Conservation (phyloP, 2,113 vertebrate species). For the Cynocephalus volans region DNA sequence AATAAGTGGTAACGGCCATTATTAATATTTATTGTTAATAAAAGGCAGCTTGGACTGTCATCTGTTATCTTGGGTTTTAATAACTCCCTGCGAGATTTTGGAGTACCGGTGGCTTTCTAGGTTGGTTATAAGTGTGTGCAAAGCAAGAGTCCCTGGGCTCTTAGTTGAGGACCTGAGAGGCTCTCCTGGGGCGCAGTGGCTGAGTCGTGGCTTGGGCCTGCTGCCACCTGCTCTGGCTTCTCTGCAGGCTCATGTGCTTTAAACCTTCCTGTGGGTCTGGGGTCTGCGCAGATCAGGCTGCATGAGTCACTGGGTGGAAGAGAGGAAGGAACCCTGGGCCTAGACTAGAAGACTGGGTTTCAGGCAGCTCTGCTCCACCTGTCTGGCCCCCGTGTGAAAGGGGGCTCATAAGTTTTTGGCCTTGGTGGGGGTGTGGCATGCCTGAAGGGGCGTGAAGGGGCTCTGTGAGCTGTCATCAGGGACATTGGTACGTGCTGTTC, state of each 20-base stretch:
- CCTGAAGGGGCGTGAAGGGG: too few relatives aligned
- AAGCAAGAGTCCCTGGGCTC: not conserved
- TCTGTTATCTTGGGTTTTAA: not conserved
- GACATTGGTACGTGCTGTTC: not conserved
- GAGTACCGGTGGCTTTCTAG: not conserved
- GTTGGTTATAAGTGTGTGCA: not conserved
- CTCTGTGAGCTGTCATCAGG: not conserved
- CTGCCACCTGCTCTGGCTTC: not conserved
- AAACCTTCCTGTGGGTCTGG: rapidly evolving
- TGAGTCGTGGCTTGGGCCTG: not conserved
- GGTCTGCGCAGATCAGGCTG: not conserved
- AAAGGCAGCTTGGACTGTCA: not conserved
- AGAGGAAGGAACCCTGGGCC: not conserved
- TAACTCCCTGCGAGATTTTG: not conserved
- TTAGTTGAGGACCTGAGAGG: not conserved
- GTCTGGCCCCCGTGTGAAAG: rapidly evolving
- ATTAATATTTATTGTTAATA: rapidly evolving
- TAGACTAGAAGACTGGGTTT: not conserved
- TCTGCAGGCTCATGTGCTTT: not conserved
- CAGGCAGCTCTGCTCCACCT: not conserved
- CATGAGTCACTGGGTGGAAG: rapidly evolving
- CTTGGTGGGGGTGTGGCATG: not conserved
- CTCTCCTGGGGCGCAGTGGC: not conserved
- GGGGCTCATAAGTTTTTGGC: not conserved
- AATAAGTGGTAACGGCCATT: rapidly evolving